phyloP scores from a whole-genome alignment of 2,888 invertebrate genomes.

The Ophioninae sp. region DNA sequence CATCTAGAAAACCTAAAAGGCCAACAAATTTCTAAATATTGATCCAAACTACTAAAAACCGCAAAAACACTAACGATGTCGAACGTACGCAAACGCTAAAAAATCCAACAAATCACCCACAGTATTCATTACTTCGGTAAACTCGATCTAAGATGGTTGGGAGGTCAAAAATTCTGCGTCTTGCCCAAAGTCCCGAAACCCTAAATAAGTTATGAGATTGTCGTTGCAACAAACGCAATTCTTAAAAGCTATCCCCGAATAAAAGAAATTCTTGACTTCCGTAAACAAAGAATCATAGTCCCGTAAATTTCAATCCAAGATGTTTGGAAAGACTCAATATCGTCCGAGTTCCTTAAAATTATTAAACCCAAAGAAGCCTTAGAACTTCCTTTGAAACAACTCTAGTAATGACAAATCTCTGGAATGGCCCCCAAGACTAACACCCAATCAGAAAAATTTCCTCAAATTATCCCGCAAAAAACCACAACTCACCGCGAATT shows the following conservation, averaged over 20 bases:
- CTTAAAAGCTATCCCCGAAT: too few species aligned
- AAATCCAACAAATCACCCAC: not conserved
- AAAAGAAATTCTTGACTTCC: too few species aligned
- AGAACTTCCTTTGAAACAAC: not conserved
- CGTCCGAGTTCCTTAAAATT: not conserved
- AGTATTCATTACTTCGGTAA: too few species aligned
- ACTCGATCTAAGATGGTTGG: too few species aligned
- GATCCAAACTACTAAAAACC: not conserved
- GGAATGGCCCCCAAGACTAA: too few species aligned
- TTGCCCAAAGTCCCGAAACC: not conserved
- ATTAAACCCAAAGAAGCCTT: not conserved
- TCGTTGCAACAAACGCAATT: too few species aligned
- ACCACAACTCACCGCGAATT: too few species aligned
- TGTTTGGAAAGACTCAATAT: not conserved
- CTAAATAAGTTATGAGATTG: not conserved
- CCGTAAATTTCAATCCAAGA: not conserved
- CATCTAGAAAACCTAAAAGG: not conserved
- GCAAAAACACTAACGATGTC: not conserved
- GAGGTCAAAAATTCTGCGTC: not conserved
- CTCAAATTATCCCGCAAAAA: too few species aligned
- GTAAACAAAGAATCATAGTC: not conserved
- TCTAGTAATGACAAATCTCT: not conserved
- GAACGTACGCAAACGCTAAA: not conserved
- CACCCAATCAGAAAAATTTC: too few species aligned
- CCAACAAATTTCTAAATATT: not conserved